Conservation (phyloP, 2,888 invertebrate species). For the Sepioteuthis lessoniana region DNA sequence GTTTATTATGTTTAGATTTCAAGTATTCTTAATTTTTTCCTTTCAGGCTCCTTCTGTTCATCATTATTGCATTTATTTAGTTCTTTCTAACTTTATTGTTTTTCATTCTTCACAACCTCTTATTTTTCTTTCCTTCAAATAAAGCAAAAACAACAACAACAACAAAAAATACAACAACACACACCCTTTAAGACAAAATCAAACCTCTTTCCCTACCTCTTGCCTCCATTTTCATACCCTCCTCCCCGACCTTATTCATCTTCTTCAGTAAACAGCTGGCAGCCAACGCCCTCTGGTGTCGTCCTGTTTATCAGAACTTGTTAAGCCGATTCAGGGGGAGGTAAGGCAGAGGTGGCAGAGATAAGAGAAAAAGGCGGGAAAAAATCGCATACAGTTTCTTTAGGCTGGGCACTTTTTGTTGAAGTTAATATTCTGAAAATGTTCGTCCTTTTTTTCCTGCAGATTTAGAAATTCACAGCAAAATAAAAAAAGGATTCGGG, state of each 20-base stretch:
- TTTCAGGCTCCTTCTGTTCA: no score
- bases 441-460: background rate
- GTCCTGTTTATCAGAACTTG: conserved; percentile 21
- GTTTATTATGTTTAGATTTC: no score
- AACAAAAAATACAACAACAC: no score
- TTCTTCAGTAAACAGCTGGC: conserved; percentile 39
- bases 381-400: conserved; percentile 33
- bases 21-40: no score
- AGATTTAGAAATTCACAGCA: conserved; percentile 33
- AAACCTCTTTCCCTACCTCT: background rate
- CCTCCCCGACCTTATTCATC: conserved; percentile 40
- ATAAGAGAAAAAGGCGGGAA: background rate
- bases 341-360: conserved; percentile 18
- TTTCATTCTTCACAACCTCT: no score
- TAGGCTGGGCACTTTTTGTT: background rate
- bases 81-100: no score
- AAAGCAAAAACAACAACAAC: no score
- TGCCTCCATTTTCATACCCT: background rate
- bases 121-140: no score
- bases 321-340: conserved; percentile 9
- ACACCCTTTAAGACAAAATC: no score
- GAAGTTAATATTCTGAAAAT: no score
- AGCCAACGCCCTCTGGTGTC: conserved; percentile 33
- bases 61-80: no score
- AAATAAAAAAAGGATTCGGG: background rate